Base-by-base conservation (phyloP, 2,113 vertebrate species). In the Podarcis cretensis region DNA sequence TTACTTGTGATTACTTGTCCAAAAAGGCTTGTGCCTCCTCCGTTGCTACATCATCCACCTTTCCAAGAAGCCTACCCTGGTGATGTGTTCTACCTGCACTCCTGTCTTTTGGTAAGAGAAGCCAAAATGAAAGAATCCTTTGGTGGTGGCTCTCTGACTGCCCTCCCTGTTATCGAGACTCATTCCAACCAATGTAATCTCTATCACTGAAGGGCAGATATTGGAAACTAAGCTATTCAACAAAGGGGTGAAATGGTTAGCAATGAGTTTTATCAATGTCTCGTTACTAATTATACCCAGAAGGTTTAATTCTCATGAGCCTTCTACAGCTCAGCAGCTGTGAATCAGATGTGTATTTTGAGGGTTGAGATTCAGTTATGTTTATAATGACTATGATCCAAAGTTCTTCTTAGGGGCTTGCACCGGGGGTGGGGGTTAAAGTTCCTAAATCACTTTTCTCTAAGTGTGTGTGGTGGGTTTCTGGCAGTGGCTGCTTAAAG, bases 141-240 rank as follows among this genome's bases (percentile, higher is more conserved):
- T 0, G 98, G 98, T 1, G 98, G 99, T 0, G 99, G 98, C 75
- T 99, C 99, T 85, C 97, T 99, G 92, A 99, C 99, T 0, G 99
- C 99, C 69, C 94, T 99, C 30, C 99, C 99, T 1, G 98, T 99
- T 91, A 99, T 99, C 0, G 98, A 99, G 91, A 99, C 99, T n/a
- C 99, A 99, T 99, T 97, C 99, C 99, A 93, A 99, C 99, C 43
- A 99, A 99, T 0, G 99, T 99, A 94, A 99, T 99, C 96, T 99
- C 99, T 89, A 99, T 99, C 97, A 99, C 99, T 23, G 99, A 99
- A 0, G 99, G 99, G 90, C 99, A 99, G 98, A 98, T 99, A 83
- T 97, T 99, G 97, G 99, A 99, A 97, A 99, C 99, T 0, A 99
- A 99, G 94, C 95, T 99, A 96, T 99, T 99, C 96, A 99, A 99